Evolutionary conservation across 2,797 vertebrate genomes (phyloP).

Genomic region (Sebastes cheni): DNA sequence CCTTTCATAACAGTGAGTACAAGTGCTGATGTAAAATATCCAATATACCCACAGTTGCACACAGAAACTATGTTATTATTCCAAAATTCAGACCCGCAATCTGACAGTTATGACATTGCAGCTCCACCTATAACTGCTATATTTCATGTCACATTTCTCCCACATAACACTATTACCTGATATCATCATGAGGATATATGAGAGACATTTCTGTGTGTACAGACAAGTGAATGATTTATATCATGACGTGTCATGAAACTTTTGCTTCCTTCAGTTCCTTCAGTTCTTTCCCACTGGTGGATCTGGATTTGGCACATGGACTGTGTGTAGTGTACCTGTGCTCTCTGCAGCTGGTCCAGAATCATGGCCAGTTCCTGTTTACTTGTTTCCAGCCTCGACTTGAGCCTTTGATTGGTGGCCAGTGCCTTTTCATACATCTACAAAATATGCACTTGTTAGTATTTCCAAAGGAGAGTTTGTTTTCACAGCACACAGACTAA

Average conservation of each 20-base stretch:
- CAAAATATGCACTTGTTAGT: conserved; percentile 28
- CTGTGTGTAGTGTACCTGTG: conserved; percentile 81
- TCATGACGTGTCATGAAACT: background rate
- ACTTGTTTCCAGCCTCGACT: conserved; percentile 89
- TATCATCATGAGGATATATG: background rate
- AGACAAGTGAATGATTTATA: background rate
- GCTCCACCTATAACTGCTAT: background rate
- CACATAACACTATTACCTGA: background rate
- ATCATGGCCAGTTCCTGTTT: conserved; percentile 87
- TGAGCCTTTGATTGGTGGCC: conserved; percentile 91
- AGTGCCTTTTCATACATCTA: conserved; percentile 92
- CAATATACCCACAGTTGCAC: background rate
- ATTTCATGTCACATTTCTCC: conserved; percentile 15
- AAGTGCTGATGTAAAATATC: conserved; percentile 6
- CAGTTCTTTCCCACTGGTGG: background rate
- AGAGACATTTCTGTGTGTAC: background rate
- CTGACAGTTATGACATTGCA: background rate
- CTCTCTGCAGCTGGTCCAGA: conserved; percentile 88
- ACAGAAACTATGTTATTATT: background rate
- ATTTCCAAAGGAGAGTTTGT: background rate
- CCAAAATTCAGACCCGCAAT: background rate
- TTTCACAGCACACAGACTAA: background rate
- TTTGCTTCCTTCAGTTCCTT: background rate
- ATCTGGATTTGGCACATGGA: background rate
- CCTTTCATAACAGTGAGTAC: background rate